Evolutionary conservation across 1,140 invertebrate genomes (phyloP), one percentile per base, ranked within the genome.

Genomic region (Anastatus disparis): DNA sequence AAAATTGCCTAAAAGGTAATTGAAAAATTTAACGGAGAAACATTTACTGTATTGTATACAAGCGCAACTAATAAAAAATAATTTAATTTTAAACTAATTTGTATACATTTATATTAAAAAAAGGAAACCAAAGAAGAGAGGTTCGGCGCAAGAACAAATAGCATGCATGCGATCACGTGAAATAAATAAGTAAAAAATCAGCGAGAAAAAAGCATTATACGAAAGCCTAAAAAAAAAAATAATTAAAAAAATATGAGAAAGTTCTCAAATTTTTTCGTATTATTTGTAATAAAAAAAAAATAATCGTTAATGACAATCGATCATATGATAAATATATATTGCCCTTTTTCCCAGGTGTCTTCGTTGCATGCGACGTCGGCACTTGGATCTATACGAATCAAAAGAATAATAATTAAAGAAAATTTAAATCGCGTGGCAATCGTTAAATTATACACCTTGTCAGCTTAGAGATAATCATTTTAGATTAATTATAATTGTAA

Each of bases 221-320:
- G 59, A 65, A 65, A 71, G 61, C 69, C 52, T 64, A 64, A 71
- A 35, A n/a, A n/a, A n/a, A n/a, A n/a, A n/a, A n/a, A n/a, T n/a
- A n/a, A n/a, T n/a, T n/a, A n/a, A n/a, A n/a, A n/a, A n/a, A n/a
- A n/a, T n/a, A n/a, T 20, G 38, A 52, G 24, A 61, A 15, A 10
- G 13, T 63, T 46, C 38, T 63, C 31, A 31, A 56, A 26, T 26
- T 55, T 31, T 62, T 70, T 70, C 48, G 50, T 56, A 70, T 46
- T 55, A 10, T 56, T 64, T 71, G 8, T 64, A 56, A 64, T 71
- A 56, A 58, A 38, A 58, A 20, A 38, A 20, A 56, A 29, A n/a
- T n/a, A n/a, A n/a, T n/a, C 3, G 27, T n/a, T 59, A 58, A 50
- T 35, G 68, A 70, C 69, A 64, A 71, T 71, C 69, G 24, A 59